These are phyloP conservation scores for Murina feae DNA, from an alignment of 2,113 vertebrate species.

Conservation along the genomic window DNA sequence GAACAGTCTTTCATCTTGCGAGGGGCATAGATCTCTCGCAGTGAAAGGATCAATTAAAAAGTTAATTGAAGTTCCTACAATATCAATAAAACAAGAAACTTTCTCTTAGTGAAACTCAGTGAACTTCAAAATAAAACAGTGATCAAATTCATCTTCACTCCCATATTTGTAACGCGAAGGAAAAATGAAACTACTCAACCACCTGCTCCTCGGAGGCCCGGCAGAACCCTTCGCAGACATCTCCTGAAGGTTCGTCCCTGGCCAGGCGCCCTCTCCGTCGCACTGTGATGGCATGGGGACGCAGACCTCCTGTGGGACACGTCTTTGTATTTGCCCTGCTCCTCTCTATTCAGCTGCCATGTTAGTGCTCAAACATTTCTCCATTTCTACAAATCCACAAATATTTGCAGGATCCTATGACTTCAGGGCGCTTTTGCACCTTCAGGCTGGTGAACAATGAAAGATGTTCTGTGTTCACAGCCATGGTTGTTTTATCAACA, in stretches of 20 bases:
- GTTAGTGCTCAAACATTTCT: not conserved
- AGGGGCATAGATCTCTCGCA: not conserved
- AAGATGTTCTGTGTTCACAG: not conserved
- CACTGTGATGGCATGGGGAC: accelerated
- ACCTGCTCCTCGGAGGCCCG: not conserved
- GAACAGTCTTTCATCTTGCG: not conserved
- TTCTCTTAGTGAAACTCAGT: not conserved
- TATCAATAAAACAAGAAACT: not conserved
- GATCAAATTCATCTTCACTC: not conserved
- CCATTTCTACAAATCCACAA: not conserved
- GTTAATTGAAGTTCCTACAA: not conserved
- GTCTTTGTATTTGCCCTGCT: accelerated
- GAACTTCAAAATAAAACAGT: not conserved
- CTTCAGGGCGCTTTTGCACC: not conserved
- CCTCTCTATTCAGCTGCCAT: not conserved
- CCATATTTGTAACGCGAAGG: not conserved
- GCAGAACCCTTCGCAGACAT: not conserved
- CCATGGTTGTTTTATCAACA: not conserved
- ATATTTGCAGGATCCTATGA: not conserved
- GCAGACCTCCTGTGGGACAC: accelerated
- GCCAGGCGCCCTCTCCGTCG: accelerated
- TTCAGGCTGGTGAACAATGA: not conserved
- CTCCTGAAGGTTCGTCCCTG: accelerated
- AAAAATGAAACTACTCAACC: not conserved
- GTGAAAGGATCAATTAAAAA: not conserved